These are phyloP conservation scores for Megaleporinus macrocephalus DNA, from an alignment of 2,113 vertebrate species.

Conservation along the genomic window DNA sequence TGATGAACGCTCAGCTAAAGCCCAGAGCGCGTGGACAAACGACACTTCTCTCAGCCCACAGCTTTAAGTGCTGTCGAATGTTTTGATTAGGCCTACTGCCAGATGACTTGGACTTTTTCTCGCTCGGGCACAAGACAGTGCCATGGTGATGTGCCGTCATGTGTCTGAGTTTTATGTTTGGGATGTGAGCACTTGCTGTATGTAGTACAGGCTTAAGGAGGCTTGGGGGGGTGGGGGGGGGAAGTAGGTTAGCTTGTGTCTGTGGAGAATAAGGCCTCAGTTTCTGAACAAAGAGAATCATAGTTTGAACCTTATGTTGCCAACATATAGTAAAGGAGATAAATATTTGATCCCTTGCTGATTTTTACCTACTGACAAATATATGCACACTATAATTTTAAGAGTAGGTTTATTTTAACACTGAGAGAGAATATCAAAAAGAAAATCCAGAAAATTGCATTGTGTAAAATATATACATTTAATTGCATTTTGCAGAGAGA, in stretches of 20 bases:
- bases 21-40: conserved; percentile 21
- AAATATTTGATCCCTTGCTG: too few relatives aligned
- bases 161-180: neutral
- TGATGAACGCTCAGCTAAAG: conserved; percentile 37
- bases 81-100: conserved; percentile 43
- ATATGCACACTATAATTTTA: too few relatives aligned
- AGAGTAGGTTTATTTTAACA: too few relatives aligned
- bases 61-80: conserved; percentile 52
- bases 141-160: neutral
- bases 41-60: neutral
- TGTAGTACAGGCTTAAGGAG: neutral
- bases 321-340: too few relatives aligned
- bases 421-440: too few relatives aligned
- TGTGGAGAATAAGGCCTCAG: neutral
- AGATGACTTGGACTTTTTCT: conserved; percentile 39
- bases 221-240: neutral
- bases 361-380: too few relatives aligned
- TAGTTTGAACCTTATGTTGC: too few relatives aligned
- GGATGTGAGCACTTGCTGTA: neutral
- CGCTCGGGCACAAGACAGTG: neutral
- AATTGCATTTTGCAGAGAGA: too few relatives aligned
- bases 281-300: neutral
- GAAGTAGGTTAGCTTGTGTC: neutral
- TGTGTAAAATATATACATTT: too few relatives aligned
- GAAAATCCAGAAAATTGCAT: too few relatives aligned